Evolutionary conservation across 92 coral and sea anemone genomes (phyloP).

Genomic region (Galaxea fascicularis): DNA sequence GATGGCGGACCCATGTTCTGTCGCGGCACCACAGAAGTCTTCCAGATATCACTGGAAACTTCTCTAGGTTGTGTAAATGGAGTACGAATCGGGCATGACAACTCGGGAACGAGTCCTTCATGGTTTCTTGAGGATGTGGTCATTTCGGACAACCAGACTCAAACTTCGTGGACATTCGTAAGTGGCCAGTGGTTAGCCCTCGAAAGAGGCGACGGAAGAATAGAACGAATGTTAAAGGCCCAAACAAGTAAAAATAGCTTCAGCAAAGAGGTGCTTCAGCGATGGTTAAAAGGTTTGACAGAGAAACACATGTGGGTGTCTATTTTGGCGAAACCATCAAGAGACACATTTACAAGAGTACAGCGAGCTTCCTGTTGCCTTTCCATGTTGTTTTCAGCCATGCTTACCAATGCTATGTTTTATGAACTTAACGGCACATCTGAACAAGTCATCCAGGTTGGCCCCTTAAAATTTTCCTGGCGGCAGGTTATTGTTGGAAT

Average conservation of each 20-base stretch:
- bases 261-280: conserved; percentile 35
- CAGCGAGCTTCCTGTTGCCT: conserved; percentile 79
- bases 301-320: conserved; percentile 78
- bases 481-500: conserved; percentile 71
- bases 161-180: conserved; percentile 26
- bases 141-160: conserved; percentile 14
- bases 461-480: conserved; percentile 79
- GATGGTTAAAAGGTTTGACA: conserved; percentile 51
- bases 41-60: background rate
- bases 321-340: conserved; percentile 60
- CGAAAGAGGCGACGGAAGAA: conserved; percentile 55
- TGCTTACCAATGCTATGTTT: conserved; percentile 86
- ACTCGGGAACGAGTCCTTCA: conserved; percentile 50
- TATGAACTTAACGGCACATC: conserved; percentile 39
- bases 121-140: conserved; percentile 55
- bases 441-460: conserved; percentile 62
- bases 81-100: conserved; percentile 58
- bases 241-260: conserved; percentile 39
- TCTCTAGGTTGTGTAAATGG: conserved; percentile 34
- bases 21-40: conserved; percentile 17
- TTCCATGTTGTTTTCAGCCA: conserved; percentile 65
- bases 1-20: background rate
- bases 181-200: conserved; percentile 56
- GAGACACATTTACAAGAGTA: conserved; percentile 63
- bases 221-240: conserved; percentile 44